Evolutionary conservation across 2,113 vertebrate genomes (phyloP).

Genomic region (Apteryx mantelli): DNA sequence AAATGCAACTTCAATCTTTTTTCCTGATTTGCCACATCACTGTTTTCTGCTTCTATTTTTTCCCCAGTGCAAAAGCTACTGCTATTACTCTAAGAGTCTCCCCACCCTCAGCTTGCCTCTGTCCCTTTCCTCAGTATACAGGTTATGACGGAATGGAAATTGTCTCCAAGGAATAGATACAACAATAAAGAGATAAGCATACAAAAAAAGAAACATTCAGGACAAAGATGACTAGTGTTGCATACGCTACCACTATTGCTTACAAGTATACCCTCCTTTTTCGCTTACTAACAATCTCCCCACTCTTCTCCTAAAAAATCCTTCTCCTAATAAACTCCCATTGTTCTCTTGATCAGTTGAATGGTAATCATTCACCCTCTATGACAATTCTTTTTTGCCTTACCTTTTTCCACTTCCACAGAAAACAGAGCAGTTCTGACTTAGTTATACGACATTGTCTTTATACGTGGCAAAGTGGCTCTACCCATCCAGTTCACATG

Average conservation of each 20-base stretch:
- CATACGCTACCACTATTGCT: fast-evolving
- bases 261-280: not conserved
- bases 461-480: not conserved
- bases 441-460: not conserved
- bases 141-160: not conserved
- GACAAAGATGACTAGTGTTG: not conserved
- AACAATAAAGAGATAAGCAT: not conserved
- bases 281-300: not conserved
- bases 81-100: not conserved
- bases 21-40: not conserved
- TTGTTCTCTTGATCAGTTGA: not conserved
- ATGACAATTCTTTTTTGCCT: not conserved
- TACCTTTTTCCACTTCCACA: not conserved
- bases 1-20: not conserved
- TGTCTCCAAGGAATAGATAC: not conserved
- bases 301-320: not conserved
- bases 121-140: not conserved
- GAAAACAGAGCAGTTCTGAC: not conserved
- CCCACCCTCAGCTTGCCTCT: not conserved
- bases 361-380: too few species aligned
- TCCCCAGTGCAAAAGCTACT: not conserved
- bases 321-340: not conserved
- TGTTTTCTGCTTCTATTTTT: not conserved
- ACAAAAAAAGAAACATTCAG: not conserved
- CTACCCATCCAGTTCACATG: not conserved